Percentiles rank a stretch among this genome's conserved stretches.
phyloP scores from a whole-genome alignment of 2,888 invertebrate species.

The Drosophila falleni region DNA sequence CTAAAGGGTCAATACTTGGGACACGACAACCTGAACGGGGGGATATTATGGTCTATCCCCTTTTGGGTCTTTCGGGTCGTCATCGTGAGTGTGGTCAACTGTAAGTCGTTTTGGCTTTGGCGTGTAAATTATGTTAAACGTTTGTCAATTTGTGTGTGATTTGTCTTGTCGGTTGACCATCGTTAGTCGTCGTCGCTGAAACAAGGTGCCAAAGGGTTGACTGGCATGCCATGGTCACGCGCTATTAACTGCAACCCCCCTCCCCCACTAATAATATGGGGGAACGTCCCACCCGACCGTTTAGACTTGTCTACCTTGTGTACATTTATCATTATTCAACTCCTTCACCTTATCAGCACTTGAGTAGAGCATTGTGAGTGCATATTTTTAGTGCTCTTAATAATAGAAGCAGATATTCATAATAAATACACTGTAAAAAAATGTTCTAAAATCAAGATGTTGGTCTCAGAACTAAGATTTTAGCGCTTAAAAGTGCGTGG shows the following conservation, averaged over 20 bases:
- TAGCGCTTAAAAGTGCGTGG: too few relatives aligned
- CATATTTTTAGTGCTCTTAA: neutral
- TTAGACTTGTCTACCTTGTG: slow-evolving; percentile 10
- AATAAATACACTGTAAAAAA: too few relatives aligned
- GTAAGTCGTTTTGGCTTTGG: slow-evolving; percentile 67
- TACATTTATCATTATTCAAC: slow-evolving; percentile 15
- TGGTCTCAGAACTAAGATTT: too few relatives aligned
- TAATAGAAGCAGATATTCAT: neutral
- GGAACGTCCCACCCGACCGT: neutral
- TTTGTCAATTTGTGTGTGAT: slow-evolving; percentile 81
- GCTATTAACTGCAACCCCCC: slow-evolving; percentile 53
- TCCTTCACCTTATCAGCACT: slow-evolving; percentile 8
- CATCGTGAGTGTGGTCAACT: slow-evolving; percentile 66
- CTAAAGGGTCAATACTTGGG: slow-evolving; percentile 70
- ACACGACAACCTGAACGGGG: slow-evolving; percentile 28
- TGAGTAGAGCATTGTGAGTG: neutral
- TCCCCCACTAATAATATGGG: neutral
- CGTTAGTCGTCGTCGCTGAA: slow-evolving; percentile 8
- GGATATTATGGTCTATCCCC: slow-evolving; percentile 9
- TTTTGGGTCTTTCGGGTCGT: neutral
- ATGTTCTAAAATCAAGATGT: too few relatives aligned
- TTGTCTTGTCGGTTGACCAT: slow-evolving; percentile 61
- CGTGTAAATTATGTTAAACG: slow-evolving; percentile 81
- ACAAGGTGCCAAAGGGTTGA: slow-evolving; percentile 70
- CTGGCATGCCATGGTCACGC: slow-evolving; percentile 57